phyloP scores from a whole-genome alignment of 2,797 vertebrate species.

The Phalanger gymnotis region DNA sequence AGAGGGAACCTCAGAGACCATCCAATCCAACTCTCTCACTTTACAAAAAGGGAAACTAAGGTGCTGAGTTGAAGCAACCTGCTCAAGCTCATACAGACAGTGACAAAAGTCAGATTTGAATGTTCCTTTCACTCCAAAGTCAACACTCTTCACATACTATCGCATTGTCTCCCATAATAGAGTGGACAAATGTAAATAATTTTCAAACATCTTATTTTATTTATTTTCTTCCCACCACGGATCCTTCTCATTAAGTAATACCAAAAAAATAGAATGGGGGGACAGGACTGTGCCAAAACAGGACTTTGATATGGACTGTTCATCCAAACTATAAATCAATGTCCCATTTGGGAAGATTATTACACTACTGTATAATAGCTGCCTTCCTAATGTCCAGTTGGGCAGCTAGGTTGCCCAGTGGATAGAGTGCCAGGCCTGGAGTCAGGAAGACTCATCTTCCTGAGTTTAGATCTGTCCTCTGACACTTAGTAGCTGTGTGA shows the following conservation, averaged over 20 bases:
- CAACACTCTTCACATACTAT: not conserved
- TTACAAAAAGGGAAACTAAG: not conserved
- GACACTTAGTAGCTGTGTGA: not conserved
- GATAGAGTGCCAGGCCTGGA: not conserved
- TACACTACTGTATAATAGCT: conserved; percentile 43
- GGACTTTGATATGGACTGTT: conserved; percentile 22
- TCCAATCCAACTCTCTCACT: not conserved
- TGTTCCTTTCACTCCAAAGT: not conserved
- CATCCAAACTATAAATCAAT: conserved; percentile 34
- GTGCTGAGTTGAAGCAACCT: not conserved
- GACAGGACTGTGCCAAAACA: not conserved
- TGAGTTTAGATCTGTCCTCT: not conserved
- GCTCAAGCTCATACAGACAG: not conserved
- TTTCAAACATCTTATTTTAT: conserved; percentile 3
- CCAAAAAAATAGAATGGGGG: not conserved
- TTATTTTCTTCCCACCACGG: conserved; percentile 38
- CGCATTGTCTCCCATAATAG: not conserved
- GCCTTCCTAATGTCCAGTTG: not conserved
- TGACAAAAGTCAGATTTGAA: not conserved
- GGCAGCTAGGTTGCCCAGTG: not conserved
- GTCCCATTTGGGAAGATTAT: conserved; percentile 56
- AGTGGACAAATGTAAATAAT: not conserved
- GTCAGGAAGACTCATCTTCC: not conserved
- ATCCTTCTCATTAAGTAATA: conserved; percentile 59
- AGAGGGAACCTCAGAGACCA: not conserved